Percentiles rank a stretch among this genome's conserved stretches.
Evolutionary conservation across 2,888 invertebrate species (phyloP).

Genomic region (Sesamia inferens): DNA sequence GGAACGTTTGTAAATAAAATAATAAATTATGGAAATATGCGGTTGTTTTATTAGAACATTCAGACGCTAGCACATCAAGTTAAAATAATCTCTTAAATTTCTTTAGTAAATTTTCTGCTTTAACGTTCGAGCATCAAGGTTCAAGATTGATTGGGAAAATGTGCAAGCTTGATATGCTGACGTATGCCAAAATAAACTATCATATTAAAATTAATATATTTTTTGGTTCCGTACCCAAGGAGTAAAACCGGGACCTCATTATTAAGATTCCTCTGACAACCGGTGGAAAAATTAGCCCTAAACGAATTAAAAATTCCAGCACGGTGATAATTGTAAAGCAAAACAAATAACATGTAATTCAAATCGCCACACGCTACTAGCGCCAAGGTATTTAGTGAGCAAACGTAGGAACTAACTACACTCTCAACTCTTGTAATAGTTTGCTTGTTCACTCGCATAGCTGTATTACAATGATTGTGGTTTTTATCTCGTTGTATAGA

Average conservation of each 20-base stretch:
- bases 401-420: conserved; percentile 18
- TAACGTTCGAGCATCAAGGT: no score
- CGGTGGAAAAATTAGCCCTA: no score
- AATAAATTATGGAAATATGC: conserved; percentile 21
- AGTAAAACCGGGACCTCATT: no score
- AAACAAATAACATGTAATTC: background rate
- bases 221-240: no score
- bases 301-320: background rate
- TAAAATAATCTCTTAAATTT: no score
- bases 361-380: background rate
- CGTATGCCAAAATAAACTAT: no score
- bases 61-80: no score
- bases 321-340: background rate
- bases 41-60: conserved; percentile 25
- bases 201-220: no score
- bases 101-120: no score
- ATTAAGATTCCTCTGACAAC: no score
- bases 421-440: background rate
- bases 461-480: background rate
- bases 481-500: conserved; percentile 33
- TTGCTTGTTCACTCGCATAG: background rate
- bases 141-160: no score
- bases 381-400: conserved; percentile 17
- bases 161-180: no score
- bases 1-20: conserved; percentile 69